Evolutionary conservation across 92 coral and sea anemone species (phyloP), one percentile per base, ranked within the genome.

Genomic region (Bergia puertoricense): DNA sequence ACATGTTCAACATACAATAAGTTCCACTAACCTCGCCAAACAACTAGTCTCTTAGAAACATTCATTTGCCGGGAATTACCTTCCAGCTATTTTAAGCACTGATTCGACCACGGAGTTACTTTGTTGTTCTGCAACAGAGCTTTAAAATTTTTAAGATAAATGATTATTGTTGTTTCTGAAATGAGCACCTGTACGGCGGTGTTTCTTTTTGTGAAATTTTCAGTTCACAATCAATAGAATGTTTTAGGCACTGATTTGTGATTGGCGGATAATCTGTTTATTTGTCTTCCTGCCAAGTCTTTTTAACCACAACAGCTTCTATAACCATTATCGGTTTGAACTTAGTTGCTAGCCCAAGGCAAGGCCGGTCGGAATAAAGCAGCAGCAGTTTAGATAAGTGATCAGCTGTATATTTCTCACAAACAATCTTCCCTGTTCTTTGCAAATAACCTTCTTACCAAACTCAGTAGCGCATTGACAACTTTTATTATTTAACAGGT

Each of bases 181-280:
- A 62, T 16, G 23, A 62, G 46, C 72, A 80, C 48, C 85, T 80
- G 85, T 8, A 0, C 1, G 23, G 39, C 85, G 85, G 72, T 57
- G 85, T 80, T 80, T 42, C 16, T 23, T 67, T 36, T 3, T 15
- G 56, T 44, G 4, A 56, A 36, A 0, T 80, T 37, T 56, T 7
- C 2, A 16, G 23, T 22, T 38, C 20, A 23, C 65, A 16, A 46
- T 79, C 82, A 79, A 50, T 41, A 44, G 72, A 56, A 80, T 7
- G 48, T 38, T 56, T 80, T 37, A 38, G 39, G 48, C 65, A 56
- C 72, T 54, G 85, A 39, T 54, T 38, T 38, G 41, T 80, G 85
- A 56, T 56, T 80, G 43, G 71, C 72, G 71, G 85, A 80, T 80
- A 80, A 80, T 80, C 15, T 56, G 72, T 80, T 36, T 79, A 56